phyloP scores from a whole-genome alignment of 2,113 vertebrate genomes.

The Corydoras maculifer region DNA sequence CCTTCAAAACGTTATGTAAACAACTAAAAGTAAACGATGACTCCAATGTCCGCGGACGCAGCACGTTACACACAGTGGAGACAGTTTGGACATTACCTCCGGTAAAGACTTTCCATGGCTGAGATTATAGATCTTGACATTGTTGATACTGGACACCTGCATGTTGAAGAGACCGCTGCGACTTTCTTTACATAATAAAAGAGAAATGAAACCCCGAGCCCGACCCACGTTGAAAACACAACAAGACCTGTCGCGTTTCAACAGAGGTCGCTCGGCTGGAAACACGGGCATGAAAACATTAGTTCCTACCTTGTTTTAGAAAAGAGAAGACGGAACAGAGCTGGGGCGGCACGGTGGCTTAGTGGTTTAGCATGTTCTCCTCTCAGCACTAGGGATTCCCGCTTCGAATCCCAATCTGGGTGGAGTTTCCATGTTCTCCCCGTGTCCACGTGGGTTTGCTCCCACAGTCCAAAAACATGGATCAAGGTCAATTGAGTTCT shows the following conservation, averaged over 20 bases:
- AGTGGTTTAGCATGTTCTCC: too few relatives aligned
- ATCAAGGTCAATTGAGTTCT: too few relatives aligned
- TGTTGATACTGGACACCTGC: conserved; percentile 93
- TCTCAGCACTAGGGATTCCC: too few relatives aligned
- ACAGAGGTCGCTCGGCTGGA: conserved; percentile 34
- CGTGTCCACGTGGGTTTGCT: too few relatives aligned
- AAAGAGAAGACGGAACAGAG: too few relatives aligned
- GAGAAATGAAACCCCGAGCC: neutral
- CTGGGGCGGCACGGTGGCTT: too few relatives aligned
- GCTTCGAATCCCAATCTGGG: too few relatives aligned
- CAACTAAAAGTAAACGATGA: too few relatives aligned
- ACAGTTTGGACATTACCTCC: conserved; percentile 70
- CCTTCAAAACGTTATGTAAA: too few relatives aligned
- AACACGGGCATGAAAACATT: neutral
- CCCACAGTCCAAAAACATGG: too few relatives aligned
- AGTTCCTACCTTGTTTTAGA: conserved; percentile 31
- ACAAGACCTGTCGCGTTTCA: conserved; percentile 47
- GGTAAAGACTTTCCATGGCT: conserved; percentile 92
- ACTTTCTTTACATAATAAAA: conserved; percentile 42
- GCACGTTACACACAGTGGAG: neutral
- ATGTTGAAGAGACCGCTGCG: conserved; percentile 49
- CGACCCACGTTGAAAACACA: conserved; percentile 35
- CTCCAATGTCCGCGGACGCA: too few relatives aligned
- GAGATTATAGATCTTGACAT: conserved; percentile 96
- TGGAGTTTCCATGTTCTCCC: too few relatives aligned